Evolutionary conservation across 2,797 vertebrate genomes (phyloP).

Genomic region (Rhadinocentrus ornatus): DNA sequence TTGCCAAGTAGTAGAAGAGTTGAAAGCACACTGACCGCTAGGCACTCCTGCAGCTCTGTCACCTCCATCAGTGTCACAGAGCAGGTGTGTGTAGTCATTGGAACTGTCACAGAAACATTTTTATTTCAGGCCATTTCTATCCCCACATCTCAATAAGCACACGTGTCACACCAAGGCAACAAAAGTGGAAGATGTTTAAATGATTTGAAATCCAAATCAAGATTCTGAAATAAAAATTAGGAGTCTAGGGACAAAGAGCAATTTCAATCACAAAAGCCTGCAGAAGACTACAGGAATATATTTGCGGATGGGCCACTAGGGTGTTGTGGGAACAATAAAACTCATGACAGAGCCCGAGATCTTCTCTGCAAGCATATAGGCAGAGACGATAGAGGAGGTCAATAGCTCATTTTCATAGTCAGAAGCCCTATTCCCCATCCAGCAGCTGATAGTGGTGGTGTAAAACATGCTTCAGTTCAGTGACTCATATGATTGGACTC

Average conservation of each 20-base stretch:
- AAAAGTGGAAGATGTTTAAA: neutral
- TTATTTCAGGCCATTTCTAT: constrained; percentile 27
- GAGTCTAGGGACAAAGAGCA: constrained; percentile 18
- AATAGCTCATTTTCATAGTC: constrained; percentile 76
- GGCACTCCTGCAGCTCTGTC: constrained; percentile 67
- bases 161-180: neutral
- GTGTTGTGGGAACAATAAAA: constrained; percentile 64
- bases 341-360: constrained; percentile 61
- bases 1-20: constrained; percentile 55
- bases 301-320: constrained; percentile 53
- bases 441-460: constrained; percentile 65
- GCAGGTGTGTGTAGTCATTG: constrained; percentile 65
- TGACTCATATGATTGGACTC: constrained; percentile 73
- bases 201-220: constrained; percentile 26
- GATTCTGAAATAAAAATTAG: constrained; percentile 12
- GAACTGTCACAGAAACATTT: constrained; percentile 34
- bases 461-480: constrained; percentile 69
- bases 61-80: constrained; percentile 66
- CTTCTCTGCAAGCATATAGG: constrained; percentile 57
- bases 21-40: constrained; percentile 55
- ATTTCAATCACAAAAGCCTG: constrained; percentile 58
- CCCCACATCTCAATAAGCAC: constrained; percentile 24
- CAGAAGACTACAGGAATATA: constrained; percentile 39
- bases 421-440: constrained; percentile 44
- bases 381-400: constrained; percentile 67